Conservation (phyloP, 2,888 invertebrate species). For the Ischnus inquisitorius region DNA sequence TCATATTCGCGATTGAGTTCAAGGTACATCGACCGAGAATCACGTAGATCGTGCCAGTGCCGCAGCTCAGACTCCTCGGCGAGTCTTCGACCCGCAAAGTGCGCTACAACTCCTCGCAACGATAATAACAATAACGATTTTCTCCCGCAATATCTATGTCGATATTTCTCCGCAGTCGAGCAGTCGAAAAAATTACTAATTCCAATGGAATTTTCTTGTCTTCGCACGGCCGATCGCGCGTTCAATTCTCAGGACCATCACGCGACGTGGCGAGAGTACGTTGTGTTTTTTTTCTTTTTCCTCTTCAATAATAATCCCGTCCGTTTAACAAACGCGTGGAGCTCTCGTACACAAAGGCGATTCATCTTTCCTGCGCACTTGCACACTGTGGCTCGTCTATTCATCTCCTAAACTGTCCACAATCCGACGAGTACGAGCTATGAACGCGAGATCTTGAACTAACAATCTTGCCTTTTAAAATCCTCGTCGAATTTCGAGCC, state of each 20-base stretch:
- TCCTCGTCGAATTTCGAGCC: background rate
- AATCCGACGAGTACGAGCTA: conserved; percentile 53
- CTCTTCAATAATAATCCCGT: conserved; percentile 1
- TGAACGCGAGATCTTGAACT: conserved; percentile 31
- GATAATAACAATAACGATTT: too few relatives aligned
- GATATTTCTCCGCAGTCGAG: too few relatives aligned
- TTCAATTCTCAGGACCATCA: background rate
- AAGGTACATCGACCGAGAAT: too few relatives aligned
- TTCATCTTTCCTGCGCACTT: conserved; percentile 23
- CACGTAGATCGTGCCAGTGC: too few relatives aligned
- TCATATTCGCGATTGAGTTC: too few relatives aligned
- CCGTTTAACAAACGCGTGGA: conserved; percentile 2
- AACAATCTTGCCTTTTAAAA: conserved; percentile 26
- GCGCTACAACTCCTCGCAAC: too few relatives aligned
- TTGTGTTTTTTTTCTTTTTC: background rate
- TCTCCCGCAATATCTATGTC: too few relatives aligned
- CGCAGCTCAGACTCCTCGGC: too few relatives aligned
- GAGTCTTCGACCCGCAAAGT: too few relatives aligned
- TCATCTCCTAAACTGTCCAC: conserved; percentile 60
- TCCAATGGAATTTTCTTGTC: too few relatives aligned
- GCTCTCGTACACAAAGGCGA: conserved; percentile 22
- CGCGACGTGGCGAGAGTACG: background rate
- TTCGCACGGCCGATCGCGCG: too few relatives aligned
- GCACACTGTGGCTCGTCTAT: conserved; percentile 40
- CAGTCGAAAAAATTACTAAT: too few relatives aligned